Conservation (phyloP, 2,888 invertebrate species). For the Synergus japonicus region DNA sequence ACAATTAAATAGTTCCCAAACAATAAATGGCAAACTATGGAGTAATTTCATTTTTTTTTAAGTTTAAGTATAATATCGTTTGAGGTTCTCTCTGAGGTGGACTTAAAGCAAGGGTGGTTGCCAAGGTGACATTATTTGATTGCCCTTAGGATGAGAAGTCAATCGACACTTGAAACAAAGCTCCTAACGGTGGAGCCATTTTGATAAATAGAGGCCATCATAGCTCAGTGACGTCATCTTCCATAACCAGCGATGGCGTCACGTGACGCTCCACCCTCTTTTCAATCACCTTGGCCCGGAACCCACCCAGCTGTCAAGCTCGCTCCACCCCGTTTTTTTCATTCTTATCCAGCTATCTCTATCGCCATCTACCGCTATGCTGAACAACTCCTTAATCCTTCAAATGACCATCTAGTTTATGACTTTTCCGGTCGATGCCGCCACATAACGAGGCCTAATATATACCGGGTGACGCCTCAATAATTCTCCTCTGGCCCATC, state of each 20-base stretch:
- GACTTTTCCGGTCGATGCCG: conserved; percentile 72
- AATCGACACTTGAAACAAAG: conserved; percentile 63
- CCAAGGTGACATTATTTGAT: neutral
- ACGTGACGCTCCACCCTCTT: conserved; percentile 81
- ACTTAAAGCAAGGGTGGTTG: neutral
- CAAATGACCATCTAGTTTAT: conserved; percentile 68
- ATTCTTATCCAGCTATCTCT: conserved; percentile 69
- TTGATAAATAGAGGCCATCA: conserved; percentile 82
- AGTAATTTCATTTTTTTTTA: too few relatives aligned
- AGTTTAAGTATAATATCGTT: too few relatives aligned
- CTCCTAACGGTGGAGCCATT: conserved; percentile 77
- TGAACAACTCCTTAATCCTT: conserved; percentile 68
- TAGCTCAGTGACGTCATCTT: conserved; percentile 78
- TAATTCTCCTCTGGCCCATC: neutral
- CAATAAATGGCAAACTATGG: too few relatives aligned
- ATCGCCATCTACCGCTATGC: conserved; percentile 74
- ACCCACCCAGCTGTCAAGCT: conserved; percentile 78
- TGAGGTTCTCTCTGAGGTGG: too few relatives aligned
- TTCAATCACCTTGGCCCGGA: conserved; percentile 80
- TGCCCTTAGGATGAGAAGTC: conserved; percentile 26
- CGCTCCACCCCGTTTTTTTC: conserved; percentile 77
- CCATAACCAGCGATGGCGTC: conserved; percentile 76
- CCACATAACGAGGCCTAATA: conserved; percentile 64
- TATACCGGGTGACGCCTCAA: conserved; percentile 57
- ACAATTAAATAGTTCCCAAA: too few relatives aligned